Evolutionary conservation across 2,888 invertebrate species (phyloP), one percentile per base, ranked within the genome.

Genomic region (Scaptomyza caliginosa): DNA sequence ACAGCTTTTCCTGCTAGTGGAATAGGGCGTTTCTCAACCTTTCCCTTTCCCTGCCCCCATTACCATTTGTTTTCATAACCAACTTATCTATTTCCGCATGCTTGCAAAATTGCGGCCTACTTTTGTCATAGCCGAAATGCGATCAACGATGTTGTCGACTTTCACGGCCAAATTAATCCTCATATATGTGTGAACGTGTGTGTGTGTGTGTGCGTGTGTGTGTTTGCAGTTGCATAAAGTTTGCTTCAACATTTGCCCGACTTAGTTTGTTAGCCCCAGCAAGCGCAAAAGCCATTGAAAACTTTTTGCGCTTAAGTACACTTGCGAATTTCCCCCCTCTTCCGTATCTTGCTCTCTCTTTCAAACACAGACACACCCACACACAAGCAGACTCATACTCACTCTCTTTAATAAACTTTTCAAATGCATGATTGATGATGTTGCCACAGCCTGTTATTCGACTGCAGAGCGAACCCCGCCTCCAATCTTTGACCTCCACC

Each of bases 371-470:
- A n/a, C 34, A 17, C 36, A 17, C 4, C n/a, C 32, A n/a, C 24
- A 16, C 16, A 24, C 42, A 42, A 13, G 4, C 24, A 42, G 13
- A 16, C 40, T 2, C 6, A 11, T 1, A 16, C 11, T 24, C 54
- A 36, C 30, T 21, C 70, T 49, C 71, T 74, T 74, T 74, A 78
- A 80, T 83, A 80, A 83, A 83, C 74, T 81, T 81, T 81, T 78
- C 78, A 80, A 81, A 80, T 81, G 74, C 74, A 81, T 81, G 81
- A 81, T 81, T 81, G 83, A 81, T 83, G 83, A 78, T 80, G 78
- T 80, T 71, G 67, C 80, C 49, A 54, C 60, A 52, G 39, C 34
- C 34, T 34, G 36, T 36, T 50, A 23, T 13, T 23, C 10, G 16
- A 21, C 26, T 17, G 45, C n/a, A n/a, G n/a, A n/a, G n/a, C n/a